Conservation (phyloP, 2,797 vertebrate genomes). For the Babyrousa celebensis region DNA sequence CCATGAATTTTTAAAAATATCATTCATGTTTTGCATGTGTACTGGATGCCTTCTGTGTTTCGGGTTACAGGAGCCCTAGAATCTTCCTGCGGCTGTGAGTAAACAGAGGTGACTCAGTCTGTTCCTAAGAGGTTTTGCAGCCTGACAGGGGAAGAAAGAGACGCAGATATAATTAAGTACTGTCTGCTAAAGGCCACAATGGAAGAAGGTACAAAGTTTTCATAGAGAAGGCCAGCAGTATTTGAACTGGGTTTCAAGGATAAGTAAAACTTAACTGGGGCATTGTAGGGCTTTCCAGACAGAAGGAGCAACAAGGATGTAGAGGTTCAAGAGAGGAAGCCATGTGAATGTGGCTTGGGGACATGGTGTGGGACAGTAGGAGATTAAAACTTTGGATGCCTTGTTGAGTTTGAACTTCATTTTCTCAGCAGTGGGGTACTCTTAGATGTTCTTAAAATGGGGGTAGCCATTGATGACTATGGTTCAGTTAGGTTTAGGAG, state of each 20-base stretch:
- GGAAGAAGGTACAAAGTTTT: not conserved
- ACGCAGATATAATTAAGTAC: not conserved
- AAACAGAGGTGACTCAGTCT: not conserved
- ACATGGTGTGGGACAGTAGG: not conserved
- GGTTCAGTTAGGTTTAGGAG: slow-evolving; percentile 16
- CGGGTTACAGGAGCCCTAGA: not conserved
- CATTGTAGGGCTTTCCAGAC: not conserved
- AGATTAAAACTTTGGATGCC: not conserved
- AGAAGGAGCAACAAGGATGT: not conserved
- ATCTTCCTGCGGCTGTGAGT: not conserved
- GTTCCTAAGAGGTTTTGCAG: not conserved
- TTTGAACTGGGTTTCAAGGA: slow-evolving; percentile 12
- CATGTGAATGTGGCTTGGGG: not conserved
- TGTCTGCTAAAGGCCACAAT: not conserved
- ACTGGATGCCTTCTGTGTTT: not conserved
- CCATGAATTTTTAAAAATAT: not conserved
- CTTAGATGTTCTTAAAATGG: not conserved
- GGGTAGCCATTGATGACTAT: not conserved
- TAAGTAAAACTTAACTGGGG: not conserved
- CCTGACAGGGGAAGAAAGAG: not conserved
- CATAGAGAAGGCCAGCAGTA: not conserved
- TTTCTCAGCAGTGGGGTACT: not conserved
- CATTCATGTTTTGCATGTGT: not conserved
- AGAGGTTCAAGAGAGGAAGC: not conserved
- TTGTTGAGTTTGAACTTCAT: slow-evolving; percentile 23